A percentile compares a stretch with the other conserved stretches of the same genome.
Conservation (phyloP, 92 coral and sea anemone species). For the Bergia sp. region DNA sequence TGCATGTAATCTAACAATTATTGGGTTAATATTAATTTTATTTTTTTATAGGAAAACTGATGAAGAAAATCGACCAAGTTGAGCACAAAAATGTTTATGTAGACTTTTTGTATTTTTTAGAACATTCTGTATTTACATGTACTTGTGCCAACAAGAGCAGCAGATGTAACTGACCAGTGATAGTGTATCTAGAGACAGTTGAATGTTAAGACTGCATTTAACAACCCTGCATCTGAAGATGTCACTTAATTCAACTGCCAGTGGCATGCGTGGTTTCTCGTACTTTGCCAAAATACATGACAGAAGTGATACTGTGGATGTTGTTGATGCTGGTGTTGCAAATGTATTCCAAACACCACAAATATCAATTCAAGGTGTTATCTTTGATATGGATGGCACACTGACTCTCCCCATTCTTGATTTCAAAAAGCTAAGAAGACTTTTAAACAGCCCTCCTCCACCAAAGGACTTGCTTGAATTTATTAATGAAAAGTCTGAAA, state of each 20-base stretch:
- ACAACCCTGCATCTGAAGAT: neutral
- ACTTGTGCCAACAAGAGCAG: neutral
- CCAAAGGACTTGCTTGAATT: conserved; percentile 71
- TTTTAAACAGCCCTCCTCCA: conserved; percentile 69
- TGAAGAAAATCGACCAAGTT: no score
- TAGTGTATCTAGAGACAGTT: neutral
- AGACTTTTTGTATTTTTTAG: neutral
- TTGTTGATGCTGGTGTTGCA: conserved; percentile 7
- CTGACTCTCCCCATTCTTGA: conserved; percentile 83
- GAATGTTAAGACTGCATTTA: conserved; percentile 5
- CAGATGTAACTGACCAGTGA: neutral
- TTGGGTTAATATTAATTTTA: no score
- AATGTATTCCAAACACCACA: conserved; percentile 5
- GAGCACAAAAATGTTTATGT: no score
- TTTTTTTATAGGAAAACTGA: no score
- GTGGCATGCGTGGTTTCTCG: conserved; percentile 6
- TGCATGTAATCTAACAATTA: no score
- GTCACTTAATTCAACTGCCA: neutral
- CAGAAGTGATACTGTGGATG: neutral
- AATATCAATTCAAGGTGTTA: conserved; percentile 75
- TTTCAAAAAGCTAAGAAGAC: conserved; percentile 67
- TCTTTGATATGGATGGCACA: conserved; percentile 94
- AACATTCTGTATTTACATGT: neutral
- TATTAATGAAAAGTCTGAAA: conserved; percentile 66
- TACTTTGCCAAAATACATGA: conserved; percentile 24